Conservation (phyloP, 2,888 invertebrate genomes). For the Salpingus planirostris region DNA sequence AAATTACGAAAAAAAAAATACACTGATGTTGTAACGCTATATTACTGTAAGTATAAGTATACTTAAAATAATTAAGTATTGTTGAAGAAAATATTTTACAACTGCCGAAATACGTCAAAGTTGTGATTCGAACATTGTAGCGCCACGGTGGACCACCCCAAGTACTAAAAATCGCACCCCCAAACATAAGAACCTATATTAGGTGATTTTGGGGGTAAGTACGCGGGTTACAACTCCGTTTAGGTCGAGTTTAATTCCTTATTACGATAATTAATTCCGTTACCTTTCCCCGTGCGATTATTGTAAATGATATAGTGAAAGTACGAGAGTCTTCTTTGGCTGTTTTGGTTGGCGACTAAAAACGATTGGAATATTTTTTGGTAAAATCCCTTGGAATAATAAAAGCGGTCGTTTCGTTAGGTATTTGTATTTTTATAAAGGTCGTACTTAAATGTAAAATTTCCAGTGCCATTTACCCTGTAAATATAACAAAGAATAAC, state of each 20-base stretch:
- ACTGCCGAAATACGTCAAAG: constrained; percentile 25
- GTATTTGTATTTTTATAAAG: constrained; percentile 21
- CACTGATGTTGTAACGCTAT: constrained; percentile 17
- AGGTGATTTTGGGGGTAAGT: too few species aligned
- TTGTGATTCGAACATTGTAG: constrained; percentile 21
- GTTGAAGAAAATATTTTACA: too few species aligned
- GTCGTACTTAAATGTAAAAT: constrained; percentile 20
- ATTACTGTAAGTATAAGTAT: constrained; percentile 15
- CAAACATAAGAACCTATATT: too few species aligned
- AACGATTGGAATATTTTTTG: neutral
- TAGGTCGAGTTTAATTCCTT: too few species aligned
- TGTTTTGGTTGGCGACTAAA: constrained; percentile 5
- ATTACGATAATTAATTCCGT: neutral
- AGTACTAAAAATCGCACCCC: too few species aligned
- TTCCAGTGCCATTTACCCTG: constrained; percentile 30
- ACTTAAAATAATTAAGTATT: too few species aligned
- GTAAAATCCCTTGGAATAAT: constrained; percentile 5
- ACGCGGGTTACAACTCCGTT: too few species aligned
- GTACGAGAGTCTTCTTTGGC: constrained; percentile 1
- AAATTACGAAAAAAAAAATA: constrained; percentile 4
- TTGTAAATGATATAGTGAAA: neutral
- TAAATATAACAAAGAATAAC: constrained; percentile 19
- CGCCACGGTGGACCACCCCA: too few species aligned
- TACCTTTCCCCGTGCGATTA: too few species aligned
- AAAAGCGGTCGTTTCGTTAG: constrained; percentile 11